These are phyloP conservation scores for Callocephalon fimbriatum DNA, from an alignment of 2,113 vertebrate genomes.

Conservation along the genomic window DNA sequence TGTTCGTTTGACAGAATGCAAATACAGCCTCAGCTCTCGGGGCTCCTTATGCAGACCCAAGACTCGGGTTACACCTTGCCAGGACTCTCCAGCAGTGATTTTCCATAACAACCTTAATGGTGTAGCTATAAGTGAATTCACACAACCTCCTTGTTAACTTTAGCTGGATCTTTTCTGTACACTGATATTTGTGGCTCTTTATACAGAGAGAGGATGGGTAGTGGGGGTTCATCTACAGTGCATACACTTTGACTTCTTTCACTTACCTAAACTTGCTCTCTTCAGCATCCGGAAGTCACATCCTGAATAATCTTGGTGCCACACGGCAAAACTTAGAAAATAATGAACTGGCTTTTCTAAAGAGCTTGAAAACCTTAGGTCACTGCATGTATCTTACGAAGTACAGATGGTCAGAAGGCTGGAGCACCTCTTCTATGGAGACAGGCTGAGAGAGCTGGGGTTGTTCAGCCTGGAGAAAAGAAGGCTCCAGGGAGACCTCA, in stretches of 20 bases:
- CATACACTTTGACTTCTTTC: fast-evolving
- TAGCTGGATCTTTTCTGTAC: neutral
- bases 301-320: neutral
- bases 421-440: neutral
- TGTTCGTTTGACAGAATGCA: conserved; percentile 75
- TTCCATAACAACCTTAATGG: too few species aligned
- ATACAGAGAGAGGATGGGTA: too few species aligned
- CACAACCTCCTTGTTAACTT: neutral
- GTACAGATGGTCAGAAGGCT: neutral
- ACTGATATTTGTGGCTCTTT: neutral
- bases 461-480: neutral
- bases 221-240: neutral
- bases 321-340: fast-evolving
- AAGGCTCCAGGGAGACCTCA: neutral
- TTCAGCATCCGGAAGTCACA: neutral
- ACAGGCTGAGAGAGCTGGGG: neutral
- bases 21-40: neutral
- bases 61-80: neutral
- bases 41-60: neutral
- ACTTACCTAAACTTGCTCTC: neutral
- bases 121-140: fast-evolving
- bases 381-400: neutral
- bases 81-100: neutral
- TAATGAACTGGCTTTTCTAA: neutral
- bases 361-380: neutral